A percentile compares a stretch with the other conserved stretches of the same genome.
phyloP scores from a whole-genome alignment of 2,113 vertebrate genomes.

The Beaufortia kweichowensis region DNA sequence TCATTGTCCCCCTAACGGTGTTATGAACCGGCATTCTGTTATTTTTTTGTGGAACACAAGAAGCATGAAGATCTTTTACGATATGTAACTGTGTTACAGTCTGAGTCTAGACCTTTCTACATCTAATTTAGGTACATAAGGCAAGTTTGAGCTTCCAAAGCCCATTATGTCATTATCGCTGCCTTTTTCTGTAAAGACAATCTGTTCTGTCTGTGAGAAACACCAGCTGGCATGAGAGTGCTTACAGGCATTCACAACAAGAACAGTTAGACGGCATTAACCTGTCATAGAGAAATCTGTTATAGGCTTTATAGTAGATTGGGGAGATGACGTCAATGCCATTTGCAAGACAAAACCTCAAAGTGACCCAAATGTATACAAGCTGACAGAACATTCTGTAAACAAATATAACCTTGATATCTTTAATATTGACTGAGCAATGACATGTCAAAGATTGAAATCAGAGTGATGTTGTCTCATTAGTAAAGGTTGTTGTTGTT shows the following conservation, averaged over 20 bases:
- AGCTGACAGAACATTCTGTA: too few species aligned
- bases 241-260: background rate
- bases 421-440: too few species aligned
- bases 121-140: background rate
- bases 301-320: background rate
- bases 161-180: conserved; percentile 41
- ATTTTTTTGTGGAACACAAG: too few species aligned
- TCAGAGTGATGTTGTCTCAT: too few species aligned
- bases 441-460: too few species aligned
- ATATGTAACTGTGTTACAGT: background rate
- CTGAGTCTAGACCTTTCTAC: background rate
- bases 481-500: too few species aligned
- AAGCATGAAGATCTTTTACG: too few species aligned
- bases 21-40: too few species aligned
- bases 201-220: conserved; percentile 36
- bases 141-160: conserved; percentile 25
- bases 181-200: conserved; percentile 27
- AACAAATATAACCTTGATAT: too few species aligned
- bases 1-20: too few species aligned
- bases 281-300: background rate
- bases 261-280: conserved; percentile 14
- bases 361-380: background rate
- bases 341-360: background rate
- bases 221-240: conserved; percentile 7
- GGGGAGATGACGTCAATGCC: background rate